Base-by-base conservation (phyloP, 37 sponge, comb jelly and placozoan species). In the Ephydatia muelleri region DNA sequence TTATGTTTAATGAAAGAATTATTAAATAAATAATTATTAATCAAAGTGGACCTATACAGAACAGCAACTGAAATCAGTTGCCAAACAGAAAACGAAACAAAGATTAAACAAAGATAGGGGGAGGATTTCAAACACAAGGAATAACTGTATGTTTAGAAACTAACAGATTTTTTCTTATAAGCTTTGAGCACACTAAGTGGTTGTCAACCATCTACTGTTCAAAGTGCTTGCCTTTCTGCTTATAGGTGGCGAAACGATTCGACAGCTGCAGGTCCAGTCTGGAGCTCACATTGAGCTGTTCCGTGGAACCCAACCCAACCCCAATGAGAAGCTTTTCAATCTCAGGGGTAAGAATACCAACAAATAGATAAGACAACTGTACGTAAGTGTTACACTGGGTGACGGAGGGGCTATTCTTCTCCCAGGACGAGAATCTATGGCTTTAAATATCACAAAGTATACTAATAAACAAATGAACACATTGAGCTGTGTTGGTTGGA, bases 181-280 rank as follows among this genome's bases (percentile, higher is more conserved):
- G 57, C 30, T 30, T 34, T 16, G 72, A 71, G 72, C 32, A 68
- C 32, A 30, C 14, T 34, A 71, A 71, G 72, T 30, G 32, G 32
- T 5, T 0, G 25, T 0, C 29, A 28, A 5, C 32, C 72, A 71
- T 14, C 32, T 5, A 38, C 26, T 38, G 27, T 48, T 27, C 49
- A 34, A 78, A 47, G 49, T 34, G 29, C 49, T 78, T 74, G 65
- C 25, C 47, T 47, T 23, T 25, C 74, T 19, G 49, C 21, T 37
- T 82, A 2, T 80, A 97, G 98, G 99, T 76, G 99, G 99, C 32
- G 99, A 96, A 38, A 98, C 95, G n/a, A 95, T 98, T 75, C 89
- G 95, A 27, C 88, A 89, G 75, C 83, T 98, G 21, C 94, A 93
- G 66, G 86, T 93, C 38, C 95, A 98, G 79, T 90, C 91, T 66